Conservation (phyloP, 2,888 invertebrate genomes). For the Thera obeliscata region DNA sequence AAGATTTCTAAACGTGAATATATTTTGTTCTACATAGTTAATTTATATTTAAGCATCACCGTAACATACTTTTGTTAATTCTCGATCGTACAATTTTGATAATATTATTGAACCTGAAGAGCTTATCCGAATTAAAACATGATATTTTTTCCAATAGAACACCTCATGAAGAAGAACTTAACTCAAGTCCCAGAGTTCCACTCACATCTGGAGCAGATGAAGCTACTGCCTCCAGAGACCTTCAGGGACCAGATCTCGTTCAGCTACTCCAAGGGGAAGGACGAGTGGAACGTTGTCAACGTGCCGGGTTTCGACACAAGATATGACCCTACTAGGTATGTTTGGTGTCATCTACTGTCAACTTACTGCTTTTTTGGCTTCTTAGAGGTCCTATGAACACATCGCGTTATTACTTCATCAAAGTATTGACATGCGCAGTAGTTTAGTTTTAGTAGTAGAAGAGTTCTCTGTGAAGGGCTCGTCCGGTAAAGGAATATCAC, state of each 20-base stretch:
- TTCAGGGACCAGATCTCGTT: constrained; percentile 95
- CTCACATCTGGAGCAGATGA: constrained; percentile 97
- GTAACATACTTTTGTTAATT: too few relatives aligned
- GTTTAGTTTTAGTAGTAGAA: too few relatives aligned
- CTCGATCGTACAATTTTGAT: too few relatives aligned
- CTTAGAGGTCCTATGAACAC: not conserved
- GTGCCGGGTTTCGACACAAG: constrained; percentile 92
- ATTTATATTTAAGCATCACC: too few relatives aligned
- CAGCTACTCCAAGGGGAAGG: constrained; percentile 91
- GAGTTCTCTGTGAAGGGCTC: too few relatives aligned
- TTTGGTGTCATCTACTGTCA: not conserved
- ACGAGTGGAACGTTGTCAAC: constrained; percentile 93
- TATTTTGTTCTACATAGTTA: too few relatives aligned
- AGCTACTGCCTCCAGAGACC: constrained; percentile 90
- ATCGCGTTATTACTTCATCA: too few relatives aligned
- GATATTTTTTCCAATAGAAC: constrained; percentile 81
- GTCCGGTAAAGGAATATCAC: too few relatives aligned
- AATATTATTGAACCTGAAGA: too few relatives aligned
- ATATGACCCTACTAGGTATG: constrained; percentile 93
- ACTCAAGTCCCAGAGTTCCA: constrained; percentile 96
- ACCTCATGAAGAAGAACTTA: constrained; percentile 92
- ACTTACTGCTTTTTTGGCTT: not conserved
- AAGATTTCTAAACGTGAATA: too few relatives aligned
- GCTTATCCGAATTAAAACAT: not conserved
- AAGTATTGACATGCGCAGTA: too few relatives aligned